Percentiles rank a stretch among this genome's conserved stretches.
Evolutionary conservation across 2,888 invertebrate species (phyloP).

Genomic region (Mycalesis mineus): DNA sequence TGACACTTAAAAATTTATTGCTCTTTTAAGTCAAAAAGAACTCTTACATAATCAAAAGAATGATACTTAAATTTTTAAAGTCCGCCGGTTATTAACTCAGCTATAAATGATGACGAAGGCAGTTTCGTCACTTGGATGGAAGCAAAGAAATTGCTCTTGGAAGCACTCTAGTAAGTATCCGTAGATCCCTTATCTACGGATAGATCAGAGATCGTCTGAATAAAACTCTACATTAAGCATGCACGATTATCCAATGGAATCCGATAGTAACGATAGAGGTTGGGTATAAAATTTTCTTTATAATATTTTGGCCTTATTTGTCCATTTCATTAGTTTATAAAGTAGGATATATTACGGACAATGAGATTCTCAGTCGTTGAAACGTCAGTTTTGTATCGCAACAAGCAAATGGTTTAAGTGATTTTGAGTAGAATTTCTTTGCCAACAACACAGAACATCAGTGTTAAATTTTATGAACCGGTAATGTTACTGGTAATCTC

Average conservation of each 20-base stretch:
- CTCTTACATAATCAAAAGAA: background rate
- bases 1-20: background rate
- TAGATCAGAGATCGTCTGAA: slow-evolving; percentile 51
- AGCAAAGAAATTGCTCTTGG: slow-evolving; percentile 58
- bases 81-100: slow-evolving; percentile 54
- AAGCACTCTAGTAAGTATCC: slow-evolving; percentile 44
- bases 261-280: background rate
- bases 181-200: no score
- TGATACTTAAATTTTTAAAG: slow-evolving; percentile 16
- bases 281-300: no score
- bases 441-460: no score
- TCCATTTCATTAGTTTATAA: no score
- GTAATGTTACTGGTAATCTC: no score
- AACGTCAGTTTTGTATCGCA: no score
- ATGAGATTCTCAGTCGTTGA: no score
- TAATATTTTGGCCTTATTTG: no score
- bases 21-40: background rate
- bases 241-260: slow-evolving; percentile 7
- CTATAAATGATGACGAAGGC: slow-evolving; percentile 54
- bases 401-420: no score
- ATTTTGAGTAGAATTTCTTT: no score
- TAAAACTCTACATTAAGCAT: slow-evolving; percentile 7
- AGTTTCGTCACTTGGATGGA: slow-evolving; percentile 47
- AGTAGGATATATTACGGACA: no score
- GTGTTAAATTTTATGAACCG: no score